Conservation (phyloP, 2,888 invertebrate species). For the Tholera decimalis region DNA sequence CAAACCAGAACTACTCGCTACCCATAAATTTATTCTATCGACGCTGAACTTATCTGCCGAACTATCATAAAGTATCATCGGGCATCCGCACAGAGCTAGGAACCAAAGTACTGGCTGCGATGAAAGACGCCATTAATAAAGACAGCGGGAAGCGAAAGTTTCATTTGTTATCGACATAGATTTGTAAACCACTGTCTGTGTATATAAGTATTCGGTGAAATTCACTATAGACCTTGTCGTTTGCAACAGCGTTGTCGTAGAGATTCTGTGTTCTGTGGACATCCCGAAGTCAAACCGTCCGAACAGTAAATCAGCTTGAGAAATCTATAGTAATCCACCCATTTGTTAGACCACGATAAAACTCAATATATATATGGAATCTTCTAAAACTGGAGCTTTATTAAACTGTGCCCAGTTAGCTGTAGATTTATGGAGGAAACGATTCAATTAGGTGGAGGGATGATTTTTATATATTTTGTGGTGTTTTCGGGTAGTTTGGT, state of each 20-base stretch:
- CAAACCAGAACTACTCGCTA: conserved; percentile 35
- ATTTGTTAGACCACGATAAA: conserved; percentile 74
- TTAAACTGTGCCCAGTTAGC: conserved; percentile 66
- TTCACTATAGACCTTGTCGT: no score
- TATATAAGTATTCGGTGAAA: background rate
- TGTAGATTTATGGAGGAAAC: conserved; percentile 71
- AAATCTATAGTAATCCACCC: conserved; percentile 66
- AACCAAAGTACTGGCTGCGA: background rate
- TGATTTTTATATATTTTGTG: conserved; percentile 69
- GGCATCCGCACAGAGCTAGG: background rate
- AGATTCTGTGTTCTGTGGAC: background rate
- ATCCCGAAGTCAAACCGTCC: conserved; percentile 40
- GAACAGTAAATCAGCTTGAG: conserved; percentile 61
- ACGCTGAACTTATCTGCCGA: conserved; percentile 57
- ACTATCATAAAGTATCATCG: conserved; percentile 64
- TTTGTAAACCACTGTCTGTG: background rate
- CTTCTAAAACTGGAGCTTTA: conserved; percentile 76
- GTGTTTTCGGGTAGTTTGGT: conserved; percentile 42
- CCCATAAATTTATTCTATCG: conserved; percentile 58
- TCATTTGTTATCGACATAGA: background rate
- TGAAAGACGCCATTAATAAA: background rate
- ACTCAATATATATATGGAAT: conserved; percentile 78
- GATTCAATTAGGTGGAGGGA: conserved; percentile 72
- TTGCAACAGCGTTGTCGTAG: no score
- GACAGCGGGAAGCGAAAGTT: background rate